These are phyloP conservation scores for Hesperia comma DNA, from an alignment of 2,888 invertebrate genomes.

Conservation along the genomic window DNA sequence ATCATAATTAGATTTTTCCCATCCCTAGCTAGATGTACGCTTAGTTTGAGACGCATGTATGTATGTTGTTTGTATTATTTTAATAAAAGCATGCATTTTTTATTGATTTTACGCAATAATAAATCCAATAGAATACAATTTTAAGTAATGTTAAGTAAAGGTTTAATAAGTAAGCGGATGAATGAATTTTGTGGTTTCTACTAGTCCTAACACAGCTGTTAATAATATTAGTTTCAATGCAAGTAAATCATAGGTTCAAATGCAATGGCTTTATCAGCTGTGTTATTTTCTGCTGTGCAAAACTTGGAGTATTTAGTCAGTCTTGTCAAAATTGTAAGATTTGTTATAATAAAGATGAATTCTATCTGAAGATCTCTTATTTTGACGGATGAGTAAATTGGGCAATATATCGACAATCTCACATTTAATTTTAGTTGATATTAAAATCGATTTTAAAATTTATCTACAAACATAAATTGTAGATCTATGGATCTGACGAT, in stretches of 20 bases:
- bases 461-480: too few relatives aligned
- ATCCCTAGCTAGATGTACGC: neutral
- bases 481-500: too few relatives aligned
- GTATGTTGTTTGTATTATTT: constrained; percentile 29
- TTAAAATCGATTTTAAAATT: too few relatives aligned
- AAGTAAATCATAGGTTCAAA: constrained; percentile 30
- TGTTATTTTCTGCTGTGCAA: constrained; percentile 20
- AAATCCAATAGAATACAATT: constrained; percentile 12
- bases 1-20: neutral
- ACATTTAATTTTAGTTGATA: too few relatives aligned
- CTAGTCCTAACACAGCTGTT: constrained; percentile 48
- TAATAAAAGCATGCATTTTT: constrained; percentile 45
- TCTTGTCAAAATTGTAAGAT: neutral
- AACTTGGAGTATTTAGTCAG: neutral
- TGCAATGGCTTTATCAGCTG: constrained; percentile 14
- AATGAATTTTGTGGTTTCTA: constrained; percentile 41
- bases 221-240: constrained; percentile 28
- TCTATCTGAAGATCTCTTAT: too few relatives aligned
- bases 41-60: constrained; percentile 8
- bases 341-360: too few relatives aligned
- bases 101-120: constrained; percentile 41
- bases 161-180: constrained; percentile 7
- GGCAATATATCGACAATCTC: too few relatives aligned
- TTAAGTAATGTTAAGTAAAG: constrained; percentile 7
- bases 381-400: too few relatives aligned